A percentile compares a stretch with the other conserved stretches of the same genome.
These are phyloP conservation scores for Caerostris darwini DNA, from an alignment of 1,140 invertebrate species.

Conservation along the genomic window DNA sequence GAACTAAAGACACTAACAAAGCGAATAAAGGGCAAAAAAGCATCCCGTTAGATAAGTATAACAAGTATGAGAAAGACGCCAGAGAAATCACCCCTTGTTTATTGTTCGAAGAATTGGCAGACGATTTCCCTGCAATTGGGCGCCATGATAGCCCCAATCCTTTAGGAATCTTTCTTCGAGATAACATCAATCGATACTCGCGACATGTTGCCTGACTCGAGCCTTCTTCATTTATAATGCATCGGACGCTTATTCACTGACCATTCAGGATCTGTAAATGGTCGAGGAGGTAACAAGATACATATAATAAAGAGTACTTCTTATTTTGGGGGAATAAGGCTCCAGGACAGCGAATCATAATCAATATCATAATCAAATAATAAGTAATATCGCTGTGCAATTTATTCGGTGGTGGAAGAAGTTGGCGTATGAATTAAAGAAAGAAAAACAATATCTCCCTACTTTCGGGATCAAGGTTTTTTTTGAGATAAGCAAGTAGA, in stretches of 20 bases:
- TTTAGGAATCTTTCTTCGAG: background rate
- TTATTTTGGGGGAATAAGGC: background rate
- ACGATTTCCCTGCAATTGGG: constrained; percentile 30
- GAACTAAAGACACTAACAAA: too few species aligned
- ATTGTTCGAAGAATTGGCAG: constrained; percentile 5
- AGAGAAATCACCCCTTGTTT: background rate
- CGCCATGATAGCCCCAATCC: constrained; percentile 31
- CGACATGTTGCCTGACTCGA: constrained; percentile 8
- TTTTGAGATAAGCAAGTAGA: too few species aligned
- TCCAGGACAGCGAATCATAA: background rate
- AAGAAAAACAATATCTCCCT: too few species aligned
- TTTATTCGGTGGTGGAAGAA: background rate
- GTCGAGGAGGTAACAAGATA: constrained; percentile 12
- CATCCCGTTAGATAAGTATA: background rate
- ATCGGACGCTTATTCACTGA: constrained; percentile 17
- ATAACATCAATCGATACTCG: constrained; percentile 32
- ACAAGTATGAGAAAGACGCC: background rate
- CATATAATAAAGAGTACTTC: background rate
- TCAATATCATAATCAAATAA: background rate
- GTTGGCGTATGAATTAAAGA: background rate
- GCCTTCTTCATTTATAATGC: constrained; percentile 43
- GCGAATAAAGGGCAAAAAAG: too few species aligned
- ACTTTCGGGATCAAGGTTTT: too few species aligned
- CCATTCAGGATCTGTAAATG: constrained; percentile 36
- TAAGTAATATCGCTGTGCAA: background rate